Conservation (phyloP, 2,888 invertebrate species). For the Schrankia costaestrigalis region DNA sequence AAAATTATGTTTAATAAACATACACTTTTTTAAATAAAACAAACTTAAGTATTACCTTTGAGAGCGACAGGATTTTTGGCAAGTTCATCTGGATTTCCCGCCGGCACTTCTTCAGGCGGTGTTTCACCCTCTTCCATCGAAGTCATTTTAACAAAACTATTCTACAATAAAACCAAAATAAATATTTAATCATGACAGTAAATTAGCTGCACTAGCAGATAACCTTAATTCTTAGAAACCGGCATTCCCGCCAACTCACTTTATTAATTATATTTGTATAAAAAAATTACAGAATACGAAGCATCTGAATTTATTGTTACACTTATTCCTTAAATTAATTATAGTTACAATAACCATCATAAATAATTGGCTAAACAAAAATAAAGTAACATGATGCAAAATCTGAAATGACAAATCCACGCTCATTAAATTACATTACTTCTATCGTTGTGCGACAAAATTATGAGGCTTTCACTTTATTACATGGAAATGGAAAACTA, state of each 20-base stretch:
- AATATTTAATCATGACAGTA: background rate
- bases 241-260: constrained; percentile 55
- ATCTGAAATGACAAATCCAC: constrained; percentile 33
- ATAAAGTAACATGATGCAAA: constrained; percentile 1
- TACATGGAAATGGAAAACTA: too few species aligned
- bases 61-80: constrained; percentile 82
- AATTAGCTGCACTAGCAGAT: background rate
- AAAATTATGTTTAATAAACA: too few species aligned
- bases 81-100: constrained; percentile 81
- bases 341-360: background rate
- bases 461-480: constrained; percentile 23
- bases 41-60: constrained; percentile 70
- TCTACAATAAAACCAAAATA: background rate
- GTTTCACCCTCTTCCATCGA: constrained; percentile 65
- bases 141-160: constrained; percentile 46
- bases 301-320: background rate
- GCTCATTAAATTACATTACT: constrained; percentile 36
- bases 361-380: too few species aligned
- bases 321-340: background rate
- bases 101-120: constrained; percentile 55
- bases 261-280: background rate
- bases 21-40: too few species aligned
- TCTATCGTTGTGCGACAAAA: constrained; percentile 27
- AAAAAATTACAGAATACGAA: background rate
- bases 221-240: constrained; percentile 30